phyloP scores from a whole-genome alignment of 2,888 invertebrate species.

The Mantis religiosa region DNA sequence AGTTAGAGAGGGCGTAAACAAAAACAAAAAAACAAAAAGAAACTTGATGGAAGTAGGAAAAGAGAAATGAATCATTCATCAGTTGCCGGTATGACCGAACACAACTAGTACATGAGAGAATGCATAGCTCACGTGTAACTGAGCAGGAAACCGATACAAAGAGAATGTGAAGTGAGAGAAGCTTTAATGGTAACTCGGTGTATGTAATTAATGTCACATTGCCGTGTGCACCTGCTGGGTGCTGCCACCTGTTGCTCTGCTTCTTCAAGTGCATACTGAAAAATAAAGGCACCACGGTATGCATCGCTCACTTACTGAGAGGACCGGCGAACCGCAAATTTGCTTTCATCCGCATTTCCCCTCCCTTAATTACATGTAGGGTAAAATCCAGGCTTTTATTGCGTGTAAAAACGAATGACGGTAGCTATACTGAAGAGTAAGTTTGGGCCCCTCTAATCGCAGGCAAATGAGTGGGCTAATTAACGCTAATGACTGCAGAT shows the following conservation, averaged over 20 bases:
- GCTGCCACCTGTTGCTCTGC: not conserved
- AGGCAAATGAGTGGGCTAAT: too few relatives aligned
- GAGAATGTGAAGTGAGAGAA: not conserved
- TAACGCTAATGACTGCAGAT: too few relatives aligned
- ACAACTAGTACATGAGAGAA: not conserved
- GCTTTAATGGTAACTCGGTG: not conserved
- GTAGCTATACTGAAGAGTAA: too few relatives aligned
- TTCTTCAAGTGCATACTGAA: not conserved
- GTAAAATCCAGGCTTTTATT: not conserved
- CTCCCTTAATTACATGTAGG: not conserved
- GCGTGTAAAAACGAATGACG: not conserved
- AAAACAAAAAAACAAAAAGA: too few relatives aligned
- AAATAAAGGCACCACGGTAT: not conserved
- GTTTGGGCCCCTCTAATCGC: too few relatives aligned
- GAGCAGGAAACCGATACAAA: not conserved
- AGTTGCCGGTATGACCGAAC: too few relatives aligned
- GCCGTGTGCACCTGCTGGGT: not conserved
- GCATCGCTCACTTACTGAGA: not conserved
- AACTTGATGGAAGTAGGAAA: too few relatives aligned
- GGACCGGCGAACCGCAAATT: not conserved
- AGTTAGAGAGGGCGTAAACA: too few relatives aligned
- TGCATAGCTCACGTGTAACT: not conserved
- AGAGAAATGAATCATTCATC: too few relatives aligned
- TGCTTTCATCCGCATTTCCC: not conserved
- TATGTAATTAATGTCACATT: not conserved